These are phyloP conservation scores for Drosophila ercepeae DNA, from an alignment of 1,140 invertebrate species.

Conservation along the genomic window DNA sequence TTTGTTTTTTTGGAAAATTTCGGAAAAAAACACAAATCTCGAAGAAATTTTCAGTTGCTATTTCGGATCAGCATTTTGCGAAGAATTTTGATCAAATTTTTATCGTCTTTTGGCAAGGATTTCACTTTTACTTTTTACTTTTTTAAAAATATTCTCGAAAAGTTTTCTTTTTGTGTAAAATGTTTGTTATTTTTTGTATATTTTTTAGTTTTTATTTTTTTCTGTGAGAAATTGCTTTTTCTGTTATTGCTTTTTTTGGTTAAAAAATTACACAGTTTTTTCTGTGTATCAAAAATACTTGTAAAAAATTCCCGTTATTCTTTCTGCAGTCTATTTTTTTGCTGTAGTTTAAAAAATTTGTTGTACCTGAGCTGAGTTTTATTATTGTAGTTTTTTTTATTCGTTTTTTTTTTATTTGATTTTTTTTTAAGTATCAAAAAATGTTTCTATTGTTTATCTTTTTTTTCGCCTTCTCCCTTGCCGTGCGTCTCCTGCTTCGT, in stretches of 20 bases:
- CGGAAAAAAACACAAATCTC: background rate
- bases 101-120: background rate
- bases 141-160: background rate
- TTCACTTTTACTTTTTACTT: background rate
- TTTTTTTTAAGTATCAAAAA: conserved; percentile 41
- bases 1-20: background rate
- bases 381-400: conserved; percentile 11
- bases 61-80: conserved; percentile 11
- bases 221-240: conserved; percentile 10
- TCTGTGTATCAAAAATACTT: conserved; percentile 44
- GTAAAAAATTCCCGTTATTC: conserved; percentile 26
- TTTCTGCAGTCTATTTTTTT: conserved; percentile 34
- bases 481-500: background rate
- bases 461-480: conserved; percentile 6
- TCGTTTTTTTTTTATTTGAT: background rate
- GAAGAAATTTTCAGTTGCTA: conserved; percentile 11
- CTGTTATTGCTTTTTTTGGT: conserved; percentile 5
- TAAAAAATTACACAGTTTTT: conserved; percentile 10
- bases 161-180: background rate
- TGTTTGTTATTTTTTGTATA: background rate
- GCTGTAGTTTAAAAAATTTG: conserved; percentile 2
- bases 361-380: conserved; percentile 47
- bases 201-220: background rate
- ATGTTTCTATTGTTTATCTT: conserved; percentile 26
- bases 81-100: background rate